Evolutionary conservation across 2,888 invertebrate species (phyloP).

Genomic region (Pemphredon lugubris): DNA sequence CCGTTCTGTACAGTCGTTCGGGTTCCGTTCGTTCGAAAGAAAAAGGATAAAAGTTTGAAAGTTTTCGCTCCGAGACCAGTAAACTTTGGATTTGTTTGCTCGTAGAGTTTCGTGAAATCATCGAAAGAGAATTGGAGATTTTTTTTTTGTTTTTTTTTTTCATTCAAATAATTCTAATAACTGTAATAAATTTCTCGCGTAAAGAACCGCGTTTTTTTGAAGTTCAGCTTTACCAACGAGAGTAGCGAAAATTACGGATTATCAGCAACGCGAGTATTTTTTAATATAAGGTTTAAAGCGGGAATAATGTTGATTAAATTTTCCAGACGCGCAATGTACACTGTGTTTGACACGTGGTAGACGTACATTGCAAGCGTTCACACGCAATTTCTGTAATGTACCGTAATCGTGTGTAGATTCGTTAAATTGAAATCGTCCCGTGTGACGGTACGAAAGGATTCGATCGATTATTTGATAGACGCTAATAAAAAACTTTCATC

Average conservation of each 20-base stretch:
- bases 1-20: constrained; percentile 9
- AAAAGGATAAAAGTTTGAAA: background rate
- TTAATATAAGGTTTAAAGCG: constrained; percentile 4
- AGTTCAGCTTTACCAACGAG: too few species aligned
- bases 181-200: too few species aligned
- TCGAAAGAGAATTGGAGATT: too few species aligned
- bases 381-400: constrained; percentile 34
- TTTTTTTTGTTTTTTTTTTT: too few species aligned
- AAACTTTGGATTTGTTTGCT: background rate
- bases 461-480: constrained; percentile 24
- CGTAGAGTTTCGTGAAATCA: too few species aligned
- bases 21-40: background rate
- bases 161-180: too few species aligned
- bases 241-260: too few species aligned
- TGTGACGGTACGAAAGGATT: constrained; percentile 17
- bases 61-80: background rate
- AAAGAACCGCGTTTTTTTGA: too few species aligned
- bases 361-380: constrained; percentile 39
- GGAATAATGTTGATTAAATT: background rate
- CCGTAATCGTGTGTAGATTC: constrained; percentile 37
- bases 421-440: constrained; percentile 34
- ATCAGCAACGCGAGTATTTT: constrained; percentile 5
- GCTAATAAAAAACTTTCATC: constrained; percentile 29
- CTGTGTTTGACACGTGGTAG: constrained; percentile 19
- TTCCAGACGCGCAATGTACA: background rate